Conservation (phyloP, 2,888 invertebrate genomes). For the Athetis lepigone region DNA sequence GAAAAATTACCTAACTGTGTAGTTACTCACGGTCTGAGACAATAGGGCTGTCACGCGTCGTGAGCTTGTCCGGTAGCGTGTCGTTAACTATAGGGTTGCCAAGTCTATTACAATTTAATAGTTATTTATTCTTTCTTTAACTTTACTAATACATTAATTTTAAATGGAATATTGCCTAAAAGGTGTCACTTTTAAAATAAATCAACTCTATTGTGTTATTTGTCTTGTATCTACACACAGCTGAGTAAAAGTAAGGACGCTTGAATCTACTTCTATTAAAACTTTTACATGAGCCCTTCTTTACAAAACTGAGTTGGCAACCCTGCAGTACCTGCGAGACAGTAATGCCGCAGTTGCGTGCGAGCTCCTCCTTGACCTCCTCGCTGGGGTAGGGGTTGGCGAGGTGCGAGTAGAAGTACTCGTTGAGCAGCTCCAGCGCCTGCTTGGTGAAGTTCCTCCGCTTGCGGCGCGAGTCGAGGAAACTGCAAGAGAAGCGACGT, state of each 20-base stretch:
- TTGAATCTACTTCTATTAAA: too few species aligned
- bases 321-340: conserved; percentile 94
- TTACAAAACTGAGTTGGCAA: conserved; percentile 40
- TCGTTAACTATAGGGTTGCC: conserved; percentile 56
- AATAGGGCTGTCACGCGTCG: conserved; percentile 38
- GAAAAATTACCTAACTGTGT: conserved; percentile 42
- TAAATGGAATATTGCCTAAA: too few species aligned
- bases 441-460: conserved; percentile 99
- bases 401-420: conserved; percentile 99
- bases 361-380: conserved; percentile 99
- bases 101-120: conserved; percentile 31
- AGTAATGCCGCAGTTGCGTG: conserved; percentile 98
- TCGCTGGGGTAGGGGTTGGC: conserved; percentile 99
- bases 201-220: conserved; percentile 7
- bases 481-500: conserved; percentile 76
- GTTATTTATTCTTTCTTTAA: not conserved
- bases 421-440: conserved; percentile 98
- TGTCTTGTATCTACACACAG: too few species aligned
- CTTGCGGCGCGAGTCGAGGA: conserved; percentile 93
- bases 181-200: not conserved
- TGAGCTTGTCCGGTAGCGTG: conserved; percentile 25
- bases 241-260: too few species aligned
- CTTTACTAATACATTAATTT: not conserved
- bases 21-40: conserved; percentile 28
- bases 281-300: not conserved